Base-by-base conservation (phyloP, 2,113 vertebrate genomes). In the Hepsetus odoe region DNA sequence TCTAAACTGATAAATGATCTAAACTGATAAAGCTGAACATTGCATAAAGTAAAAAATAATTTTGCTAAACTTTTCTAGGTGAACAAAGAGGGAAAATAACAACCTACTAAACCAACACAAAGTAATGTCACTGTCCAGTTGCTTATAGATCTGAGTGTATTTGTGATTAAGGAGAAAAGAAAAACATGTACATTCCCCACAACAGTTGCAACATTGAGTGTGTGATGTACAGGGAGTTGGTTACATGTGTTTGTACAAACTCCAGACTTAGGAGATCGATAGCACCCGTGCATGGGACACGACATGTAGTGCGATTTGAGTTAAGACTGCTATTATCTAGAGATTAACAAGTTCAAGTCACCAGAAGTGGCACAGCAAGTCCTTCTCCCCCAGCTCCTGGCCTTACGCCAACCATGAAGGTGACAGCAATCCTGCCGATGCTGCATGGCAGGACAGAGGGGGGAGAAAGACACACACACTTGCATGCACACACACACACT, bases 381-480 rank as follows among this genome's bases (percentile, higher is more conserved):
- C 93, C 88, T 75, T 90, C 92, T 90, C 89, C 91, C 90, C 80
- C 86, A 88, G 83, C 86, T 91, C 82, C 86, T 92, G 94, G 90
- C 89, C 66, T 89, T 75, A 82, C 88, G 92, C 91, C 92, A 93
- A 87, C 87, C 73, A 58, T 91, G 92, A 93, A 93, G 93, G 95
- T 94, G 93, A 95, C 92, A 91, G 92, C 85, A 94, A 90, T 91
- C 89, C 89, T 91, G 90, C 91, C 92, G 94, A 92, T 94, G 91
- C 95, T 87, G 93, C 94, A 94, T 86, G 92, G 93, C 94, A 87
- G 88, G 87, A 82, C 81, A 82, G 87, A 42, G 30, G 82, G 84
- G 85, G 70, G 68, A 26, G 64, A 56, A 84, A 49, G 75, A 61
- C 70, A 61, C 56, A 28, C 56, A n/a, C n/a, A n/a, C n/a, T n/a